Evolutionary conservation across 2,113 vertebrate species (phyloP), one percentile per base, ranked within the genome.

Genomic region (Chaetodon trifascialis): DNA sequence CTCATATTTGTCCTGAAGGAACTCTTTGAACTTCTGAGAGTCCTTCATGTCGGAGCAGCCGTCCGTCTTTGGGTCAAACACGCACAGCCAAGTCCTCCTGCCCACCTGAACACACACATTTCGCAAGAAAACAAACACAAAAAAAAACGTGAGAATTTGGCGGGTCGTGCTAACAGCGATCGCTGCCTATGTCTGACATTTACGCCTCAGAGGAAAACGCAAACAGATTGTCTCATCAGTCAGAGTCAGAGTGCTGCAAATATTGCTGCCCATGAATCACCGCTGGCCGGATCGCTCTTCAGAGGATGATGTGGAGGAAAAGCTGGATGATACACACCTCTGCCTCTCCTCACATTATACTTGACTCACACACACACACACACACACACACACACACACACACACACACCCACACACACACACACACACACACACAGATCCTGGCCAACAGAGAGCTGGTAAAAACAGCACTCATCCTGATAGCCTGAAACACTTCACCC

Each of bases 1-100:
- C 92, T 98, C 97, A 4, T 97, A 98, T 93, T 98, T 98, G 86
- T 98, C 97, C 91, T 98, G 97, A 44, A 98, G 95, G 90, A 97
- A 98, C 86, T 97, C 97, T 89, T 98, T 98, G 85, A 97, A 95
- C 84, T 97, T 97, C 93, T 97, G 97, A 19, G 96, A 96, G 88
- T 98, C 97, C 74, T 96, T 96, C 86, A 95, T 94, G 84, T 98
- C 97, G 5, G 96, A 94, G 86, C 96, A 94, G 84, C 95, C 88
- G 36, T 96, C 96, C 1, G 95, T 94, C 89, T 96, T 96, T 58
- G 96, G 95, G 84, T 97, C 97, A 74, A 96, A 97, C 11, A 95
- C 94, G 76, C 97, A 97, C 80, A 98, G 91, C 97, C 97, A 98
- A 12, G 96, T 97, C 88, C 96, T 96, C 82, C 96, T 95, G 83